A percentile compares a stretch with the other conserved stretches of the same genome.
phyloP scores from a whole-genome alignment of 2,888 invertebrate species.

The Drosophila borealis region DNA sequence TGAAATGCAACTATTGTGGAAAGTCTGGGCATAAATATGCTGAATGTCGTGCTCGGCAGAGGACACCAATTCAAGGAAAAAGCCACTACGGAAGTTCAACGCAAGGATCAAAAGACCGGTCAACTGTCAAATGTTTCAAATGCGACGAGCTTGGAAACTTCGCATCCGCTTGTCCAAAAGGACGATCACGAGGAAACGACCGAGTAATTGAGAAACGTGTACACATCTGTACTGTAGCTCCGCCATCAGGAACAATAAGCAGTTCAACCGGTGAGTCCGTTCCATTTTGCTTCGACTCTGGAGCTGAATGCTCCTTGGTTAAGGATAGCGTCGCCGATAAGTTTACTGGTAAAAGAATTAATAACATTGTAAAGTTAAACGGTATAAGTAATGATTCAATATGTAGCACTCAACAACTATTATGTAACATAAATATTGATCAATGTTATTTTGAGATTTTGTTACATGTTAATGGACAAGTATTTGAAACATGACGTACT shows the following conservation, averaged over 20 bases:
- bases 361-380: constrained; percentile 16
- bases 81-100: constrained; percentile 2
- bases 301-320: constrained; percentile 3
- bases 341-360: constrained; percentile 1
- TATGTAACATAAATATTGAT: constrained; percentile 28
- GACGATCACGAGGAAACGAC: constrained; percentile 9
- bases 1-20: constrained; percentile 13
- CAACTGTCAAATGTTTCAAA: constrained; percentile 11
- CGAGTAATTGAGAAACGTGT: constrained; percentile 11
- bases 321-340: not conserved
- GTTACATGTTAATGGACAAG: constrained; percentile 1
- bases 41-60: not conserved
- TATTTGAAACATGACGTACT: not conserved
- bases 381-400: constrained; percentile 21
- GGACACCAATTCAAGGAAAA: not conserved
- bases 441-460: constrained; percentile 13
- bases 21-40: constrained; percentile 15
- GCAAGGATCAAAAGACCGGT: constrained; percentile 8
- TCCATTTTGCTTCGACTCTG: constrained; percentile 21
- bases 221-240: constrained; percentile 12
- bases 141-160: constrained; percentile 16
- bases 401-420: constrained; percentile 19
- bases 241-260: constrained; percentile 12
- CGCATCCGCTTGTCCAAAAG: constrained; percentile 13
- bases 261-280: constrained; percentile 16